These are phyloP conservation scores for Tenthredo distinguenda DNA, from an alignment of 2,888 invertebrate species.

Conservation along the genomic window DNA sequence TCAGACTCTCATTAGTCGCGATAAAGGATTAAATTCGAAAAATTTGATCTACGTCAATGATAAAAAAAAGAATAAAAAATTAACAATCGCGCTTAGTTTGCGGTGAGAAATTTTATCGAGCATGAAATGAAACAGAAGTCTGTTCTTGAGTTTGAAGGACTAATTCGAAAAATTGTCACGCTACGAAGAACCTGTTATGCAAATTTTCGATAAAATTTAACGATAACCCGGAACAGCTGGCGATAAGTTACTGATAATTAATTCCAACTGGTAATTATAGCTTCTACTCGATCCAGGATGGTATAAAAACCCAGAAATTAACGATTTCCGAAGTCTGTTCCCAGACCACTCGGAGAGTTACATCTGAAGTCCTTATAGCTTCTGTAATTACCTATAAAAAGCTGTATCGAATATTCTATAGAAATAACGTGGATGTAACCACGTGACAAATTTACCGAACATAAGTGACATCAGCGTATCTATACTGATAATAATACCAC, in stretches of 20 bases:
- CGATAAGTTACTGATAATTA: not conserved
- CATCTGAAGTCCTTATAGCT: not conserved
- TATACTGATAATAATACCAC: conserved; percentile 6
- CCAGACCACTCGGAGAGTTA: no score
- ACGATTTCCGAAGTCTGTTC: not conserved
- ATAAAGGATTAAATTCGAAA: not conserved
- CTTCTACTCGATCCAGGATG: not conserved
- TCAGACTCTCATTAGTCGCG: not conserved
- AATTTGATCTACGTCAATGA: not conserved
- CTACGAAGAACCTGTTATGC: not conserved
- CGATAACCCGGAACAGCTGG: not conserved
- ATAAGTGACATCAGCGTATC: conserved; percentile 35
- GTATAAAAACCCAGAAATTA: not conserved
- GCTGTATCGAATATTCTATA: conserved; percentile 11
- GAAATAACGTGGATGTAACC: not conserved
- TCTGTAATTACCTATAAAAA: not conserved
- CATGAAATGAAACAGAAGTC: not conserved
- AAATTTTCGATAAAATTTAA: not conserved
- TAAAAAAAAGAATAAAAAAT: not conserved
- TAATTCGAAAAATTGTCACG: not conserved
- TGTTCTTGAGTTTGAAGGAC: not conserved
- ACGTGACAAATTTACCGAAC: conserved; percentile 19
- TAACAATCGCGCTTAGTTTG: not conserved
- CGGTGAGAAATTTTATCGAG: not conserved
- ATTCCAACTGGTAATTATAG: not conserved